These are phyloP conservation scores for Phainopepla nitens DNA, from an alignment of 2,113 vertebrate genomes.

Conservation along the genomic window DNA sequence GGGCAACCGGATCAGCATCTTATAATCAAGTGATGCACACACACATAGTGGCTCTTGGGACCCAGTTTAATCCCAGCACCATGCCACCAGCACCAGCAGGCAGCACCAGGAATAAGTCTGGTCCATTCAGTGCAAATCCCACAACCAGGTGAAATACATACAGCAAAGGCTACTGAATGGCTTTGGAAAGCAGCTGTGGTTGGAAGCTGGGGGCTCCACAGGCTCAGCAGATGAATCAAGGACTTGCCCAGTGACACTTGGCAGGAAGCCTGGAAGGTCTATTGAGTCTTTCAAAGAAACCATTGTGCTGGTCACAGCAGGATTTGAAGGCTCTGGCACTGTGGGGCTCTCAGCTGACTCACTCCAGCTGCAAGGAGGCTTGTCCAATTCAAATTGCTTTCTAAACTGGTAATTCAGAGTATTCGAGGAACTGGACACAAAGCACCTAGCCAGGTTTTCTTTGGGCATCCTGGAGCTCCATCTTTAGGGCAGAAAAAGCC, in stretches of 20 bases:
- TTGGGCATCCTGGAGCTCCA: not conserved
- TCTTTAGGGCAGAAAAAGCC: not conserved
- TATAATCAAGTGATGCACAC: not conserved
- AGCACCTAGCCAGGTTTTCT: not conserved
- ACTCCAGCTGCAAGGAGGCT: not conserved
- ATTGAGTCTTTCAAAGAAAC: not conserved
- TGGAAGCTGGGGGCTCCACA: not conserved
- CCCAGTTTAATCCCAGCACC: constrained; percentile 6
- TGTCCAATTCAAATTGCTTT: not conserved
- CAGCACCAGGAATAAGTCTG: not conserved
- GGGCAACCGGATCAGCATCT: not conserved
- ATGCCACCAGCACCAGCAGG: not conserved
- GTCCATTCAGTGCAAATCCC: constrained; percentile 4
- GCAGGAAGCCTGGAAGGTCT: not conserved
- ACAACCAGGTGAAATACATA: not conserved
- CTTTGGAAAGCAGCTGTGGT: not conserved
- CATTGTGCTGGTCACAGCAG: not conserved
- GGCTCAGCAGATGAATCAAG: not conserved
- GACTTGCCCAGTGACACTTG: not conserved
- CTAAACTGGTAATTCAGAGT: not conserved
- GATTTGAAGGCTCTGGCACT: not conserved
- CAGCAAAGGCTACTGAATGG: constrained; percentile 51
- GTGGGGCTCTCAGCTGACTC: constrained; percentile 18
- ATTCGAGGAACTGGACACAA: not conserved
- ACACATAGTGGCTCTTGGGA: not conserved